Evolutionary conservation across 2,888 invertebrate genomes (phyloP), one percentile per base, ranked within the genome.

Genomic region (Capitulum mitella): DNA sequence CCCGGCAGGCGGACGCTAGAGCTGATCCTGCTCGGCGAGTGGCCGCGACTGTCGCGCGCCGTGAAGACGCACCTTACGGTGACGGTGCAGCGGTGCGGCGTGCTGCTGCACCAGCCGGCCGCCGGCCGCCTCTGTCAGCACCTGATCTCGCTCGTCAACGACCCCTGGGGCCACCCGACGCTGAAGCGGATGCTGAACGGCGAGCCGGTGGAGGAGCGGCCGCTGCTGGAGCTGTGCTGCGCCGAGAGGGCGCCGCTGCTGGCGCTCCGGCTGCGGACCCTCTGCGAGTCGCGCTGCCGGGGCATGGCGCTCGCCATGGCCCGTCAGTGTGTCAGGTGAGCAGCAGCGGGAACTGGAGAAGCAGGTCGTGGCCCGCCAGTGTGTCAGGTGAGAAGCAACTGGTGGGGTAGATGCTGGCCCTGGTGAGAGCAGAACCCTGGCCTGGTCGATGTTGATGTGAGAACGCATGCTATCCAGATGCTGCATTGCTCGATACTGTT

Each of bases 251-350:
- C 89, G 76, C 87, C 88, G 82, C 86, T 90, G 84, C 87, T 90
- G 83, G 87, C 88, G 84, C 88, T 89, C 85, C 87, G 91, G 82
- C 86, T 91, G 82, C 89, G 89, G 80, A 89, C 89, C 85, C 87
- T 91, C 82, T 89, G 89, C 83, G 87, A 89, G 83, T 88, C 89
- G 80, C 88, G 88, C 82, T 89, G 89, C 86, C 88, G 89, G 85
- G 90, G 90, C 84, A 86, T 90, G 81, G 91, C 90, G 81, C 86
- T 89, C 79, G 85, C 87, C 81, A 88, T 91, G 80, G 88, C 89
- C 51, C 85, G 88, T 79, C 88, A 89, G 29, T 88, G 90, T 74
- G 77, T 79, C 43, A 81, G 81, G 82, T 82, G 70, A 78, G 79
- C n/a, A n/a, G n/a, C n/a, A n/a, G n/a, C n/a, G n/a, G n/a, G n/a